Evolutionary conservation across 1,140 invertebrate genomes (phyloP).

Genomic region (Thalassaphorura encarpata): DNA sequence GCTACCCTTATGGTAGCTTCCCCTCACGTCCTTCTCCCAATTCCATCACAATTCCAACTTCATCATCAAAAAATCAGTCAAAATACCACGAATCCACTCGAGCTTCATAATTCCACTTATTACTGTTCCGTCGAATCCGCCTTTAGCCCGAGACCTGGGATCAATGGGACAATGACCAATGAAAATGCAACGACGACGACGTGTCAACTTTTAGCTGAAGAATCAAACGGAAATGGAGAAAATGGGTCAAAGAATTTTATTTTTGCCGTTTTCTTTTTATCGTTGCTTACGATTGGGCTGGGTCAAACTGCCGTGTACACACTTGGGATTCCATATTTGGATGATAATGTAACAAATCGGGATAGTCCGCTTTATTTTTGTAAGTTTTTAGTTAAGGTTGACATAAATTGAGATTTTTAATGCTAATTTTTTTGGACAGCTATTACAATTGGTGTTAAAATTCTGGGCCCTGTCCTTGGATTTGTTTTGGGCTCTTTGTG

Average conservation of each 20-base stretch:
- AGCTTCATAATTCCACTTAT: too few relatives aligned
- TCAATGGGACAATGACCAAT: not conserved
- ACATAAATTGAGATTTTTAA: not conserved
- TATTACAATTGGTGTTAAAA: constrained; percentile 82
- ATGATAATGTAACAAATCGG: constrained; percentile 82
- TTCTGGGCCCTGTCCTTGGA: constrained; percentile 78
- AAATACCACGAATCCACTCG: constrained; percentile 3
- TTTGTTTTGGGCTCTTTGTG: constrained; percentile 85
- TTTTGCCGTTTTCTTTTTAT: constrained; percentile 64
- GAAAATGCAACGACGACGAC: not conserved
- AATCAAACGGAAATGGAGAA: not conserved
- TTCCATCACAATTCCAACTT: not conserved
- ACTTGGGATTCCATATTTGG: constrained; percentile 86
- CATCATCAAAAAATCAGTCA: constrained; percentile 6
- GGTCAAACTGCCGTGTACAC: constrained; percentile 77
- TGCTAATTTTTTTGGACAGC: constrained; percentile 45
- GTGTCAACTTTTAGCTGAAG: not conserved
- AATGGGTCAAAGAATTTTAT: constrained; percentile 1
- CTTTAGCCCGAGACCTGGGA: not conserved
- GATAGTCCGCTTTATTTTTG: constrained; percentile 90
- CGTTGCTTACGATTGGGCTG: constrained; percentile 77
- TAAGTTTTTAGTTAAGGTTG: constrained; percentile 40
- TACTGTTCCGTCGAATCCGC: too few relatives aligned
- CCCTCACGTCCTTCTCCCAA: constrained; percentile 27
- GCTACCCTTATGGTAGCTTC: constrained; percentile 30